phyloP scores from a whole-genome alignment of 2,113 vertebrate species.

The Tragulus kanchil region DNA sequence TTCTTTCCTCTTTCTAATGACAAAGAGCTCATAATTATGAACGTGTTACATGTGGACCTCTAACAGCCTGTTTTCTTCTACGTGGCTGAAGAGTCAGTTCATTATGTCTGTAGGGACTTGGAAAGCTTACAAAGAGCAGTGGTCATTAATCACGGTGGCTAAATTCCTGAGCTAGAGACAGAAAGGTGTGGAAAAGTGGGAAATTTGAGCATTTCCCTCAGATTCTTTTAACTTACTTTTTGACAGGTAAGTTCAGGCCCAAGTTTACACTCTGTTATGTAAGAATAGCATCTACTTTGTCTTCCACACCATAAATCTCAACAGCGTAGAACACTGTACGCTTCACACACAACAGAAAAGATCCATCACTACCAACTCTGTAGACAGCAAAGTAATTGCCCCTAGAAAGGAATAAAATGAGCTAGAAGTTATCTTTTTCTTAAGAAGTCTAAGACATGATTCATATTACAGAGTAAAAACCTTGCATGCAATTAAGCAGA shows the following conservation, averaged over 20 bases:
- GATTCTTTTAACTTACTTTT: slow-evolving; percentile 75
- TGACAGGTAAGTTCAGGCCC: slow-evolving; percentile 73
- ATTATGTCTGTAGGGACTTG: slow-evolving; percentile 71
- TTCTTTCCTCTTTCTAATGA: not conserved
- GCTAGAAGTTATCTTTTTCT: slow-evolving; percentile 18
- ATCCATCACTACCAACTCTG: slow-evolving; percentile 75
- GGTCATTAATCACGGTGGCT: slow-evolving; percentile 75
- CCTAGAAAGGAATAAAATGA: not conserved
- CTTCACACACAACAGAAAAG: slow-evolving; percentile 85
- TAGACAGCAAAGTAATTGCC: not conserved
- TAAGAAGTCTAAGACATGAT: not conserved
- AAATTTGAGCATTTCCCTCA: slow-evolving; percentile 65
- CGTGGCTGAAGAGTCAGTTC: slow-evolving; percentile 72
- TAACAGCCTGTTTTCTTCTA: slow-evolving; percentile 68
- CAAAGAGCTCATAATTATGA: slow-evolving; percentile 48
- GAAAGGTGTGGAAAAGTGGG: slow-evolving; percentile 45
- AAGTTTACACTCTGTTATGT: slow-evolving; percentile 74
- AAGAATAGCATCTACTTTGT: slow-evolving; percentile 81
- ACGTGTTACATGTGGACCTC: not conserved
- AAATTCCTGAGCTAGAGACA: slow-evolving; percentile 65
- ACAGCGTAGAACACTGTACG: slow-evolving; percentile 74
- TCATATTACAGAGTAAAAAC: not conserved
- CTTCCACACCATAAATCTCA: slow-evolving; percentile 83
- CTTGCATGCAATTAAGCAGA: not conserved
- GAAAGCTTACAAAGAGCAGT: slow-evolving; percentile 70